phyloP scores from a whole-genome alignment of 2,113 vertebrate genomes.

The Alethe castanea region DNA sequence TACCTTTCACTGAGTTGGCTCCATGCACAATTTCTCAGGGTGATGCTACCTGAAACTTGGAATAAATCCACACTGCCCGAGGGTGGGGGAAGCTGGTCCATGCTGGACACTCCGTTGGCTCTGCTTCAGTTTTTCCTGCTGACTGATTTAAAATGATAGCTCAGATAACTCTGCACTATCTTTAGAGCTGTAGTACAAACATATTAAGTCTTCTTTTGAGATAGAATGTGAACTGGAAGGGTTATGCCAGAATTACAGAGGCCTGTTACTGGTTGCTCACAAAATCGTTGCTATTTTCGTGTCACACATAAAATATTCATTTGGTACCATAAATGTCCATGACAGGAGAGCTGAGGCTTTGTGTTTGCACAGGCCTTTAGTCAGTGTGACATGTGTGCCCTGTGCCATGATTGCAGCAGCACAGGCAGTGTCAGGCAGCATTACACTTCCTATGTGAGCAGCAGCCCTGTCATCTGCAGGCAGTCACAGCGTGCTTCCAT shows the following conservation, averaged over 20 bases:
- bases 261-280: background rate
- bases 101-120: background rate
- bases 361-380: background rate
- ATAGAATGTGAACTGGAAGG: background rate
- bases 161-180: background rate
- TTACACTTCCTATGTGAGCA: background rate
- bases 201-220: background rate
- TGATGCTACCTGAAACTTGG: background rate
- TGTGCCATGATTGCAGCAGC: background rate
- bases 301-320: background rate
- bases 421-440: background rate
- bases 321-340: background rate
- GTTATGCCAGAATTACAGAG: background rate
- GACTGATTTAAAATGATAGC: background rate
- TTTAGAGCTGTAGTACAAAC: background rate
- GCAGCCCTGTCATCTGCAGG: background rate
- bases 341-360: background rate
- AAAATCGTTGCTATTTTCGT: background rate
- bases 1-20: background rate
- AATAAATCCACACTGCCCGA: background rate
- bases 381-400: background rate
- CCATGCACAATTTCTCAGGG: background rate
- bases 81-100: background rate
- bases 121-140: background rate
- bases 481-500: accelerated